Base-by-base conservation (phyloP, 2,113 vertebrate species). In the Mustela nigripes region DNA sequence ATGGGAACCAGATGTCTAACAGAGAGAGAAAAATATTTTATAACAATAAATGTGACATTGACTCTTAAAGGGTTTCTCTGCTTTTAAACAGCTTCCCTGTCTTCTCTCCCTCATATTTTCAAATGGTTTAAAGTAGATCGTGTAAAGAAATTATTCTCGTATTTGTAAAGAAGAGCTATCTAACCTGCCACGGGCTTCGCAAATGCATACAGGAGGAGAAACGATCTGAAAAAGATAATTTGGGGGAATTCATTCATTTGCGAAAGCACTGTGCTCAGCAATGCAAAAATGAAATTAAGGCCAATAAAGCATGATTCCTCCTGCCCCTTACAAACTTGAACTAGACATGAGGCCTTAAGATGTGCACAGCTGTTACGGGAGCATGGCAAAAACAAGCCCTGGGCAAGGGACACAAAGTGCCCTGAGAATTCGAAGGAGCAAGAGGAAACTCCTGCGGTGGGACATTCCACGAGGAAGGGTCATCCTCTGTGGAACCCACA, bases 41-140 rank as follows among this genome's bases (percentile, higher is more conserved):
- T 50, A 71, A 94, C 96, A 97, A 92, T 97, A 86, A 98, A 98
- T 91, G 96, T 98, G 98, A 97, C 98, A 98, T 95, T 91, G 98
- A 95, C 94, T 97, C 91, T 97, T 97, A 93, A 94, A 97, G 96
- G 96, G 76, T 96, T 97, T 97, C 89, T 95, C 85, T 71, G 74
- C 94, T 91, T 88, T 89, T 42, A 96, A 97, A 96, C 94, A 89
- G 91, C 90, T 96, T 92, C 91, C 93, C 33, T 2, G 24, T 60
- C 91, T 95, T 62, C 95, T 97, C 93, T 83, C 56, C 69, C 82
- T 93, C 53, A 2, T 42, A 19, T 87, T 83, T 82, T 65, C 81
- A 65, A 95, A 65, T n/a, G 80, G 73, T 63, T 86, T 56, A 31
- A 60, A 87, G 79, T 56, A 62, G 81, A 96, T 33, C 9, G 31